phyloP scores from a whole-genome alignment of 2,888 invertebrate species.

The Phaonia tiefii region DNA sequence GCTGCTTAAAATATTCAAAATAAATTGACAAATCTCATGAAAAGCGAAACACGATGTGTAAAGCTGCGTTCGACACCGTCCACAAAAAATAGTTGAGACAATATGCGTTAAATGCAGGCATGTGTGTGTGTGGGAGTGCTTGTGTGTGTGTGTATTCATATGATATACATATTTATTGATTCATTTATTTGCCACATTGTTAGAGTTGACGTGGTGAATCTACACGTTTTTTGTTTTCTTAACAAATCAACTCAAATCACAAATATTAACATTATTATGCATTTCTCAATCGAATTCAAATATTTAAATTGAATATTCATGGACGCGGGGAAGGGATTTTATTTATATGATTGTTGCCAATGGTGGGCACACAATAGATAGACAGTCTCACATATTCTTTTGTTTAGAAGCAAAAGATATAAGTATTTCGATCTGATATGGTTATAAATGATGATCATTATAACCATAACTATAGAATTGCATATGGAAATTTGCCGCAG shows the following conservation, averaged over 20 bases:
- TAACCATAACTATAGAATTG: too few relatives aligned
- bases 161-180: slow-evolving; percentile 2
- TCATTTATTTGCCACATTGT: slow-evolving; percentile 1
- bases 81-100: slow-evolving; percentile 1
- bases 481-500: too few relatives aligned
- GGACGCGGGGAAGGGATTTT: not conserved
- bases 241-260: not conserved
- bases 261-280: not conserved
- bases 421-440: too few relatives aligned
- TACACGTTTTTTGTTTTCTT: not conserved
- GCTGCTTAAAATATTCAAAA: slow-evolving; percentile 17
- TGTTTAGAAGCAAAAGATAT: too few relatives aligned
- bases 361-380: too few relatives aligned
- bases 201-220: not conserved
- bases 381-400: too few relatives aligned
- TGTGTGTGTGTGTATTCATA: not conserved
- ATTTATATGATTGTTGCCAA: too few relatives aligned
- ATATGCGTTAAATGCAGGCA: not conserved
- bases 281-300: slow-evolving; percentile 4
- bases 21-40: slow-evolving; percentile 21
- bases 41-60: not conserved
- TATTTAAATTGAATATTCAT: slow-evolving; percentile 6
- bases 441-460: too few relatives aligned
- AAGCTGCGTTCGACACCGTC: not conserved
- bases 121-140: not conserved